Evolutionary conservation across 2,888 invertebrate species (phyloP).

Genomic region (Drosophila parthenogenetica): DNA sequence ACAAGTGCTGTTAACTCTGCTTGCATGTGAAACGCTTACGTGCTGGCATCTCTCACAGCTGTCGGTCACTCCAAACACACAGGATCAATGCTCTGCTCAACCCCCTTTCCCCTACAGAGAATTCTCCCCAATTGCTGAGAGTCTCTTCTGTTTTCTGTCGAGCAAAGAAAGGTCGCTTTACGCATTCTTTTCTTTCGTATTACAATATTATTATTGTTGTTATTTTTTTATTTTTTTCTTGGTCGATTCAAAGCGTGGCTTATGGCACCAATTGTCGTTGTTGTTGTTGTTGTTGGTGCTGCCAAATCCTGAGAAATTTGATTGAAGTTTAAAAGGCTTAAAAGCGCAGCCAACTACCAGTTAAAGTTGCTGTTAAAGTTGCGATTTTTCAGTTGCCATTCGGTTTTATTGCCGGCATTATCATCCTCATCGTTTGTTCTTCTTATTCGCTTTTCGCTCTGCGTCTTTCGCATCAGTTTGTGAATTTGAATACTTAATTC

Average conservation of each 20-base stretch:
- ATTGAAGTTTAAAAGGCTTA: conserved; percentile 76
- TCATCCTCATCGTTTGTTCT: conserved; percentile 55
- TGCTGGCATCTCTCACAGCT: conserved; percentile 68
- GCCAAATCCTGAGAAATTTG: conserved; percentile 75
- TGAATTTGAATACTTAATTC: conserved; percentile 75
- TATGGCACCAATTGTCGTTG: conserved; percentile 40
- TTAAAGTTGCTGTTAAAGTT: conserved; percentile 42
- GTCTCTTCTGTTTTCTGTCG: conserved; percentile 3
- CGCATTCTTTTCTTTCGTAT: conserved; percentile 72
- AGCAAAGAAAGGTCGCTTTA: conserved; percentile 58
- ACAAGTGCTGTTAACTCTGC: conserved; percentile 56
- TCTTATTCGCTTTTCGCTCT: conserved; percentile 3
- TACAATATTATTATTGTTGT: conserved; percentile 74
- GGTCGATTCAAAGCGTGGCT: conserved; percentile 55
- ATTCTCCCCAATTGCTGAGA: conserved; percentile 7
- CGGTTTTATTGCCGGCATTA: conserved; percentile 78
- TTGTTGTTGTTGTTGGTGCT: conserved; percentile 23
- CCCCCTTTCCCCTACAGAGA: background rate
- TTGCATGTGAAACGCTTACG: conserved; percentile 77
- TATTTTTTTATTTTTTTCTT: background rate
- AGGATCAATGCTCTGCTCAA: conserved; percentile 11
- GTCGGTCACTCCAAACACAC: conserved; percentile 27
- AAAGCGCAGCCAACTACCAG: conserved; percentile 77
- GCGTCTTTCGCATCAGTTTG: conserved; percentile 58
- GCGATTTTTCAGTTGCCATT: conserved; percentile 71